A percentile compares a stretch with the other conserved stretches of the same genome.
phyloP scores from a whole-genome alignment of 2,888 invertebrate species.

The Volucella inflata region DNA sequence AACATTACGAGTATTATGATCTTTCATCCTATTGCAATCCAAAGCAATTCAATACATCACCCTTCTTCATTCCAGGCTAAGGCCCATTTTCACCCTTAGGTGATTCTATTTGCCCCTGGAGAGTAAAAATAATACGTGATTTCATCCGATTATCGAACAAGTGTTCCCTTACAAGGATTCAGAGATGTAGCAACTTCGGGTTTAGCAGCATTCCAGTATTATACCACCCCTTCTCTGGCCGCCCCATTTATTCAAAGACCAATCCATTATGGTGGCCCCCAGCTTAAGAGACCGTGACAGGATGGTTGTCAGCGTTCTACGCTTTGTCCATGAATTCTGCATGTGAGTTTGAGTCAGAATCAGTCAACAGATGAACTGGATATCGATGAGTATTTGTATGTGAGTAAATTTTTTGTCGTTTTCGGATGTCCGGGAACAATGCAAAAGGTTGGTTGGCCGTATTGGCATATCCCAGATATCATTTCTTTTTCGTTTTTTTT shows the following conservation, averaged over 20 bases:
- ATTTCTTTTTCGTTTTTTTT: conserved; percentile 18
- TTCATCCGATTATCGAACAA: conserved; percentile 66
- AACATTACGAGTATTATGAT: conserved; percentile 37
- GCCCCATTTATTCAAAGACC: conserved; percentile 68
- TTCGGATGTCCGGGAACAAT: conserved; percentile 5
- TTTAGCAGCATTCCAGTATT: conserved; percentile 24
- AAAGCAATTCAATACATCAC: conserved; percentile 39
- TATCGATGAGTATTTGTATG: conserved; percentile 30
- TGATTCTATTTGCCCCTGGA: conserved; percentile 42
- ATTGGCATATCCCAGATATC: conserved; percentile 50
- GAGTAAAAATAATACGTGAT: conserved; percentile 64
- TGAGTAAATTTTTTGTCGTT: conserved; percentile 21
- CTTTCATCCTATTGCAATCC: conserved; percentile 36
- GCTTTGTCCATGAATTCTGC: conserved; percentile 59
- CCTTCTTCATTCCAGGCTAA: conserved; percentile 8
- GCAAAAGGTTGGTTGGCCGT: conserved; percentile 1
- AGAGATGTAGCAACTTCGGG: conserved; percentile 36
- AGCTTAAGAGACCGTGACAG: conserved; percentile 59
- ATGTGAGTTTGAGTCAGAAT: conserved; percentile 28
- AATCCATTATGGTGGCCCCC: conserved; percentile 69
- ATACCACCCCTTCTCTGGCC: conserved; percentile 41
- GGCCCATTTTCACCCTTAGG: conserved; percentile 23
- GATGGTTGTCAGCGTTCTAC: conserved; percentile 61
- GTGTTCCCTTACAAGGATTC: conserved; percentile 43
- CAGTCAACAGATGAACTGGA: conserved; percentile 65